These are phyloP conservation scores for Paedocypris sp. DNA, from an alignment of 2,113 vertebrate genomes.

Conservation along the genomic window DNA sequence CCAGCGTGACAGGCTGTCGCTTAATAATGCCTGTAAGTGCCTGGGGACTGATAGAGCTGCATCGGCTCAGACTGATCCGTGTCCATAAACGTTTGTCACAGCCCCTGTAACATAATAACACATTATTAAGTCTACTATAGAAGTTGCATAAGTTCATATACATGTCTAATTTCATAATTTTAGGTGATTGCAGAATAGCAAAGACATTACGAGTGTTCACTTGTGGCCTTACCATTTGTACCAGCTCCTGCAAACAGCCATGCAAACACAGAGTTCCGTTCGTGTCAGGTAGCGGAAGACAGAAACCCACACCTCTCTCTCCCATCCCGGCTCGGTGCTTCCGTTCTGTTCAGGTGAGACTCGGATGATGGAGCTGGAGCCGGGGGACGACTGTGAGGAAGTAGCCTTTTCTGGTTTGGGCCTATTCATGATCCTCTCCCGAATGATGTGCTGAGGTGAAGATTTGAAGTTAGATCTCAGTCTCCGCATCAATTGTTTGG, in stretches of 20 bases:
- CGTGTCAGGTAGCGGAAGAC: constrained; percentile 93
- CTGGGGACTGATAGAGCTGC: constrained; percentile 84
- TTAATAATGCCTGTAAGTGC: constrained; percentile 93
- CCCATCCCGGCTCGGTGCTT: constrained; percentile 50
- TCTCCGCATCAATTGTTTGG: constrained; percentile 13
- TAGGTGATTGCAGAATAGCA: neutral
- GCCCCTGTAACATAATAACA: constrained; percentile 64
- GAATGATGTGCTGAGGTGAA: neutral
- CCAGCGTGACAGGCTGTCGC: constrained; percentile 83
- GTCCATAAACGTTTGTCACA: constrained; percentile 95
- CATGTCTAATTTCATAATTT: too few species aligned
- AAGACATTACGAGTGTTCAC: neutral
- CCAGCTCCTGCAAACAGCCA: constrained; percentile 98
- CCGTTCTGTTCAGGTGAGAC: constrained; percentile 36
- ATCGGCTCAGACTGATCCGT: constrained; percentile 86
- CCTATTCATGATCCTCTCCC: constrained; percentile 10
- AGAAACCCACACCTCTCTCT: constrained; percentile 93
- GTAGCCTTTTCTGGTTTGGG: constrained; percentile 26
- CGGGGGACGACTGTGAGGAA: constrained; percentile 41
- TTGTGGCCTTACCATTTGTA: constrained; percentile 86
- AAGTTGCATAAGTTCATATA: too few species aligned
- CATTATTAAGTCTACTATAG: neutral
- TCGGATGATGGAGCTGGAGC: constrained; percentile 33
- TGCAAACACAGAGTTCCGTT: constrained; percentile 90
- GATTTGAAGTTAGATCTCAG: constrained; percentile 11